phyloP scores from a whole-genome alignment of 2,888 invertebrate species.

The Isotomurus palustris region DNA sequence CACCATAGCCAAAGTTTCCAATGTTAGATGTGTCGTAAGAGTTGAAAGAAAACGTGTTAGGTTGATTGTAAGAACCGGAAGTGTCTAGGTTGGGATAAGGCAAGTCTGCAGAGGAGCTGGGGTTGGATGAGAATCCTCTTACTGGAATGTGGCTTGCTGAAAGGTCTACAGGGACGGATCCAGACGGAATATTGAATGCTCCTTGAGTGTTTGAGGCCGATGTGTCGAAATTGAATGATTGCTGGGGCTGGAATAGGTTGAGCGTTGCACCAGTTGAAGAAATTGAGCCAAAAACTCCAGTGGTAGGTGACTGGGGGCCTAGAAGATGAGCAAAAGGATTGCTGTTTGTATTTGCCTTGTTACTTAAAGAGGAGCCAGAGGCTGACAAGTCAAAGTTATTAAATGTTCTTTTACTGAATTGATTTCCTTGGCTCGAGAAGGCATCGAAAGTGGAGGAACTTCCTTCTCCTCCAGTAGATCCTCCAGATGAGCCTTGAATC shows the following conservation, averaged over 20 bases:
- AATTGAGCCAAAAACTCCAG: constrained; percentile 28
- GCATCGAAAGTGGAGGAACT: background rate
- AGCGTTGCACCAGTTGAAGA: constrained; percentile 34
- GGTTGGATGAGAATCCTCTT: background rate
- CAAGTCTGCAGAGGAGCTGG: background rate
- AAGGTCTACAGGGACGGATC: constrained; percentile 37
- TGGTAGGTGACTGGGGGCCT: constrained; percentile 21
- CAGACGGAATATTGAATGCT: constrained; percentile 21
- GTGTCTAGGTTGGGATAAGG: constrained; percentile 8
- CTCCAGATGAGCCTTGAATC: constrained; percentile 2
- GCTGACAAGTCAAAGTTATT: constrained; percentile 17
- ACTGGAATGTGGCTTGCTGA: constrained; percentile 38
- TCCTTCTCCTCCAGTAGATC: no score
- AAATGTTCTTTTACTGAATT: constrained; percentile 38
- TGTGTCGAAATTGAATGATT: constrained; percentile 18
- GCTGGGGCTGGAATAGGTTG: constrained; percentile 13
- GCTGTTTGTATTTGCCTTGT: constrained; percentile 17
- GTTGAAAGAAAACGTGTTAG: constrained; percentile 2
- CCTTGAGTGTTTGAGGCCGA: background rate
- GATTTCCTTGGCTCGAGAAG: constrained; percentile 7
- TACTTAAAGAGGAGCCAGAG: constrained; percentile 6
- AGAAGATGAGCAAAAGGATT: constrained; percentile 41
- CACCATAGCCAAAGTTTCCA: background rate
- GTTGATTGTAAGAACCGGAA: background rate
- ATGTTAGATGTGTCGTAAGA: background rate